phyloP scores from a whole-genome alignment of 1,140 invertebrate species.

The Anoplolepis gracilipes region DNA sequence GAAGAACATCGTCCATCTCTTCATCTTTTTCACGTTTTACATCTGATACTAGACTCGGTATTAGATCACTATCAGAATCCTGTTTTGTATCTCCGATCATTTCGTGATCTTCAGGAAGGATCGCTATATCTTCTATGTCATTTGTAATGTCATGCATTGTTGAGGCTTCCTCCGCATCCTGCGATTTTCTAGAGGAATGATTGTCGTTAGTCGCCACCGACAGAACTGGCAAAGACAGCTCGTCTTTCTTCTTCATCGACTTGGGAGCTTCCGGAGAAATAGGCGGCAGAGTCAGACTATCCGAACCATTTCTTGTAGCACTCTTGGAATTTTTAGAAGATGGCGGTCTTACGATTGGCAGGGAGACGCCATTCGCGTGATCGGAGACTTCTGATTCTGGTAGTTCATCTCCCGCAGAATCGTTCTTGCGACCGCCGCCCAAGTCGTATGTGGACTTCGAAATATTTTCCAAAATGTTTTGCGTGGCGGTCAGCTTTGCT shows the following conservation, averaged over 20 bases:
- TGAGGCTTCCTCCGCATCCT: conserved; percentile 36
- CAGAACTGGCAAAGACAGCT: conserved; percentile 77
- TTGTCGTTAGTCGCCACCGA: conserved; percentile 62
- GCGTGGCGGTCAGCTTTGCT: conserved; percentile 75
- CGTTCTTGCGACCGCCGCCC: conserved; percentile 50
- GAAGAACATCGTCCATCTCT: not conserved
- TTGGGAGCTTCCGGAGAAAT: conserved; percentile 80
- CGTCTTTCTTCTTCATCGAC: conserved; percentile 70
- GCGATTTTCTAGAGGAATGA: not conserved
- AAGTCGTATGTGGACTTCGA: conserved; percentile 53
- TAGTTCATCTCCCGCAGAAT: conserved; percentile 20
- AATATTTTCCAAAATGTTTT: conserved; percentile 77
- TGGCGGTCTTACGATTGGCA: conserved; percentile 77
- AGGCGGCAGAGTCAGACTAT: conserved; percentile 77
- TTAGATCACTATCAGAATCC: too few species aligned
- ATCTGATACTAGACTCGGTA: not conserved
- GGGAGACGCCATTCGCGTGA: conserved; percentile 67
- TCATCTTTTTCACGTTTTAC: not conserved
- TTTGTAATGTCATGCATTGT: conserved; percentile 39
- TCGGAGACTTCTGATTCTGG: conserved; percentile 27
- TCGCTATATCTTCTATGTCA: conserved; percentile 35
- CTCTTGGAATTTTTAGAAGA: conserved; percentile 67
- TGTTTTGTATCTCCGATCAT: not conserved
- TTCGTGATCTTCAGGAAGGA: not conserved
- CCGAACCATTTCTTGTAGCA: conserved; percentile 59